Evolutionary conservation across 2,113 vertebrate genomes (phyloP).

Genomic region (Phainopepla nitens): DNA sequence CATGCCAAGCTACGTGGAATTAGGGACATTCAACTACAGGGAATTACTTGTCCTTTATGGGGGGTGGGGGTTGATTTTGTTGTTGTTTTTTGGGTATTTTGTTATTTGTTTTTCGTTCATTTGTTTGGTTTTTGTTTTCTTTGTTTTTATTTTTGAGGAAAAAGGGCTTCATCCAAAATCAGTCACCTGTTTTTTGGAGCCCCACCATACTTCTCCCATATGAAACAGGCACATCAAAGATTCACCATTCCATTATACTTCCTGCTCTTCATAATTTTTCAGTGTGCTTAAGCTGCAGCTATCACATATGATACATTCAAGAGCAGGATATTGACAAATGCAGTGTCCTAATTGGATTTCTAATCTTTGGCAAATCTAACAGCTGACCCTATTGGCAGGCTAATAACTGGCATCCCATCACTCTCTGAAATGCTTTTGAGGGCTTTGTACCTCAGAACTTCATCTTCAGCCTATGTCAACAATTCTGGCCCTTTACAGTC

Average conservation of each 20-base stretch:
- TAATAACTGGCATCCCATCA: background rate
- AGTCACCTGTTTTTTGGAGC: background rate
- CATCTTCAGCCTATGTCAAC: background rate
- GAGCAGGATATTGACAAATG: background rate
- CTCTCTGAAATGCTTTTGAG: background rate
- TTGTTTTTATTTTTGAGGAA: background rate
- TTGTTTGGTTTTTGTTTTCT: background rate
- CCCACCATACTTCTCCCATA: background rate
- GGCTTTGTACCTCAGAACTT: background rate
- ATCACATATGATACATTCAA: background rate
- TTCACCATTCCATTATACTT: background rate
- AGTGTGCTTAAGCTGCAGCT: background rate
- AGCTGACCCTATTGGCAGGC: background rate
- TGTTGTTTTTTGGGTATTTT: background rate
- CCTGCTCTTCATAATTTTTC: background rate
- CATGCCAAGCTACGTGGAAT: rapidly evolving
- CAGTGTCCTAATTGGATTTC: background rate
- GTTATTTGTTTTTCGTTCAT: background rate
- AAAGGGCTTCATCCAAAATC: background rate
- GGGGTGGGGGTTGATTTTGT: background rate
- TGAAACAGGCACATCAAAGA: background rate
- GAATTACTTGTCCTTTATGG: background rate
- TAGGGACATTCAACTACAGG: background rate
- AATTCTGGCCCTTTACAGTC: background rate
- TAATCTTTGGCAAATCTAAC: background rate